These are phyloP conservation scores for Liopterus haemorrhoidalis DNA, from an alignment of 2,888 invertebrate species.

Conservation along the genomic window DNA sequence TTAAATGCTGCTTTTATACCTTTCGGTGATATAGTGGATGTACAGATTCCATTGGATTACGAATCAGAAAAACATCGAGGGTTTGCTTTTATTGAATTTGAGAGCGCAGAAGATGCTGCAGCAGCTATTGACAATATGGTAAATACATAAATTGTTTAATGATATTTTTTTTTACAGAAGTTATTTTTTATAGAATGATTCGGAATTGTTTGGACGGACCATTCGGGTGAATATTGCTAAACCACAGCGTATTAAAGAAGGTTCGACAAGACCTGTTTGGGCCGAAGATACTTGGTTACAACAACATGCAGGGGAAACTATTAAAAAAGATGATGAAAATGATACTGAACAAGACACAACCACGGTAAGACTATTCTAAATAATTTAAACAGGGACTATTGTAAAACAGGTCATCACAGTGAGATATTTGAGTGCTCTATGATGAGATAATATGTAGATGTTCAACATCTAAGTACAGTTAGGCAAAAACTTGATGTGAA, in stretches of 20 bases:
- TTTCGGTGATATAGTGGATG: conserved; percentile 96
- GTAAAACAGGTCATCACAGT: not conserved
- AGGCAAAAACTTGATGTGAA: too few relatives aligned
- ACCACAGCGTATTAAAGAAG: conserved; percentile 93
- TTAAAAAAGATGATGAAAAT: conserved; percentile 48
- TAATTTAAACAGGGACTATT: not conserved
- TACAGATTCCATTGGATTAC: conserved; percentile 96
- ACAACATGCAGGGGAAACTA: conserved; percentile 90
- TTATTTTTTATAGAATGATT: conserved; percentile 70
- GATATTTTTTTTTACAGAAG: conserved; percentile 19
- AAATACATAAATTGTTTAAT: conserved; percentile 31
- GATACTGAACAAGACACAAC: conserved; percentile 42
- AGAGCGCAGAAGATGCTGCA: conserved; percentile 94
- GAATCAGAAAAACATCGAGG: conserved; percentile 95
- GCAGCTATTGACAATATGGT: conserved; percentile 99
- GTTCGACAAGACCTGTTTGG: conserved; percentile 93
- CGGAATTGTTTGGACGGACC: conserved; percentile 93
- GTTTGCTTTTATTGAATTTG: conserved; percentile 99
- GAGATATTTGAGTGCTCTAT: not conserved
- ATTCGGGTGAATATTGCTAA: conserved; percentile 95
- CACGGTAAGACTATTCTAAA: conserved; percentile 9
- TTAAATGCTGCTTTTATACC: conserved; percentile 96
- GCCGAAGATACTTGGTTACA: conserved; percentile 98
- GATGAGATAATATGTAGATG: too few relatives aligned
- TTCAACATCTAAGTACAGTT: too few relatives aligned